A percentile compares a stretch with the other conserved stretches of the same genome.
These are phyloP conservation scores for Xyrauchen texanus DNA, from an alignment of 2,113 vertebrate genomes.

Conservation along the genomic window DNA sequence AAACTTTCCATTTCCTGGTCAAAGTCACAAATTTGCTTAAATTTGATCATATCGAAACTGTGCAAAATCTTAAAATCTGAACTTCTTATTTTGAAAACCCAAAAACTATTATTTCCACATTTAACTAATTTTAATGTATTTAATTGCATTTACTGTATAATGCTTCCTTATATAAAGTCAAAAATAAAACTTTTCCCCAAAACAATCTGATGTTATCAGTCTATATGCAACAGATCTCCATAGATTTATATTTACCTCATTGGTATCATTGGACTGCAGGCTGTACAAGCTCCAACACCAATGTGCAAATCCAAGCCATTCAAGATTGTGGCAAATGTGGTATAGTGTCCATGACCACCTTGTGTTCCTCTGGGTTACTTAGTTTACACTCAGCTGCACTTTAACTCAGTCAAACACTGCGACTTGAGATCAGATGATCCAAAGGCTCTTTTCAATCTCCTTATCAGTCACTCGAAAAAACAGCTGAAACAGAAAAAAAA, in stretches of 20 bases:
- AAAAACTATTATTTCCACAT: too few species aligned
- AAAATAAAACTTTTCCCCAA: not conserved
- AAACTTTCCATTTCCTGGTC: too few species aligned
- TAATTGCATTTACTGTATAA: not conserved
- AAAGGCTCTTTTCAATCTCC: too few species aligned
- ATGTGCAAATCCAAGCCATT: slow-evolving; percentile 71
- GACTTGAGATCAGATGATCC: too few species aligned
- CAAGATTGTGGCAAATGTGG: slow-evolving; percentile 61
- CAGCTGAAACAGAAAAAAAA: slow-evolving; percentile 16
- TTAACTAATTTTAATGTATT: not conserved
- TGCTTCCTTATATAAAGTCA: not conserved
- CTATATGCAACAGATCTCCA: not conserved
- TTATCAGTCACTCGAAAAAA: too few species aligned
- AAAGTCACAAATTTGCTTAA: too few species aligned
- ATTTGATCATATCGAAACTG: not conserved
- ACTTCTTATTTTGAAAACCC: too few species aligned
- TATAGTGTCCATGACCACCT: slow-evolving; percentile 73
- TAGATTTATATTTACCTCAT: slow-evolving; percentile 65
- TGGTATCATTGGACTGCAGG: slow-evolving; percentile 62
- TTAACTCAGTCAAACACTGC: too few species aligned
- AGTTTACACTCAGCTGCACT: slow-evolving; percentile 41
- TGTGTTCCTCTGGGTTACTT: slow-evolving; percentile 67
- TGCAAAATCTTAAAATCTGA: not conserved
- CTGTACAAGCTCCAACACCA: slow-evolving; percentile 64
- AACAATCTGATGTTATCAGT: not conserved